A percentile compares a stretch with the other conserved stretches of the same genome.
Conservation (phyloP, 2,888 invertebrate genomes). For the Hydropsyche betteni region DNA sequence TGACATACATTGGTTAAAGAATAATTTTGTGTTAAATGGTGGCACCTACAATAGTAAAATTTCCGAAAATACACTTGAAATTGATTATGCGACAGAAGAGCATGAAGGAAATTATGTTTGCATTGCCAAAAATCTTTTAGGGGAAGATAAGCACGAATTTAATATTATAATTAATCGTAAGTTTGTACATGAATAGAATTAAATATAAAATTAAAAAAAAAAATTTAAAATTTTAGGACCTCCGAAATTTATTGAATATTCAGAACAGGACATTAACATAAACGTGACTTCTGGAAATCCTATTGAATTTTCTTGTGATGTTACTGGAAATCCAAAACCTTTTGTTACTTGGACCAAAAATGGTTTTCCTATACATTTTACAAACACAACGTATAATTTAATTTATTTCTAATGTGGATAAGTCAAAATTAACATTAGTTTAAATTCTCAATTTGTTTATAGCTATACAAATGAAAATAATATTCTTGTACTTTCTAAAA, state of each 20-base stretch:
- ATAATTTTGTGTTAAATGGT: conserved; percentile 22
- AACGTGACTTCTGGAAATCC: conserved; percentile 55
- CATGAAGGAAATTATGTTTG: conserved; percentile 60
- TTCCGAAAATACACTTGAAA: conserved; percentile 16
- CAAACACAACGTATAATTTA: conserved; percentile 58
- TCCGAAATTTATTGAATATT: conserved; percentile 38
- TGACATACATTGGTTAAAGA: conserved; percentile 42
- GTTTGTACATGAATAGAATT: conserved; percentile 51
- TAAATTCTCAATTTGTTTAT: conserved; percentile 48
- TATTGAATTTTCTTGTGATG: conserved; percentile 58
- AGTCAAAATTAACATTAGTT: no score
- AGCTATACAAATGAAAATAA: conserved; percentile 56
- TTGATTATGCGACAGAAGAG: conserved; percentile 41
- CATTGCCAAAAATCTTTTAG: conserved; percentile 58
- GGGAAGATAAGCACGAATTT: conserved; percentile 57
- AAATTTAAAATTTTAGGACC: conserved; percentile 36
- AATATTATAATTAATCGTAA: conserved; percentile 60
- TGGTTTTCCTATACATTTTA: conserved; percentile 56
- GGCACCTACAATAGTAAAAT: conserved; percentile 9
- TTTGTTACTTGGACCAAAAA: conserved; percentile 63
- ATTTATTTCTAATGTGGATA: conserved; percentile 19
- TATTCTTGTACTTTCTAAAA: conserved; percentile 57
- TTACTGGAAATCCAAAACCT: conserved; percentile 60
- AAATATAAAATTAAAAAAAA: background rate
- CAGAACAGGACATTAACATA: conserved; percentile 28